Evolutionary conservation across 2,113 vertebrate genomes (phyloP).

Genomic region (Speoplatyrhinus poulsoni): DNA sequence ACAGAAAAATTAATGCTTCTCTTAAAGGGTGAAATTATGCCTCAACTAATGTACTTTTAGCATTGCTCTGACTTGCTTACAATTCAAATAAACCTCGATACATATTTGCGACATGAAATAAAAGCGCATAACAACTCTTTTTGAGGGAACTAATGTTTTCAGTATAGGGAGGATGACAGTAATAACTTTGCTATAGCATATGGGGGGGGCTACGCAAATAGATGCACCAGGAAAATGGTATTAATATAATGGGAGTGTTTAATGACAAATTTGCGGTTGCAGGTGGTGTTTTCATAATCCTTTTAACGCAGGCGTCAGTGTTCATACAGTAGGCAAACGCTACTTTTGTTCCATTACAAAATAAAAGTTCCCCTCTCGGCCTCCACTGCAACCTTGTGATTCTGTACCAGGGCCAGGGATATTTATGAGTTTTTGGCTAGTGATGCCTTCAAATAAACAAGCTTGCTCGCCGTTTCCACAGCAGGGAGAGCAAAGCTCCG

Average conservation of each 20-base stretch:
- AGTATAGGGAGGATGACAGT: constrained; percentile 43
- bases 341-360: constrained; percentile 37
- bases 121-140: constrained; percentile 38
- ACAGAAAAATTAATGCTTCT: constrained; percentile 46
- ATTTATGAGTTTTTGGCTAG: constrained; percentile 55
- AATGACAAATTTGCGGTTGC: constrained; percentile 18
- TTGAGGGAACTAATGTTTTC: constrained; percentile 21
- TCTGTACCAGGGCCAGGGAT: constrained; percentile 37
- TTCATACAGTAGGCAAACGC: constrained; percentile 2
- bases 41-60: constrained; percentile 33
- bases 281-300: constrained; percentile 4
- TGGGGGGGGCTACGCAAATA: constrained; percentile 1
- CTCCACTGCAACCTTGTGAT: constrained; percentile 27
- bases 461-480: constrained; percentile 53
- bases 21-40: constrained; percentile 20
- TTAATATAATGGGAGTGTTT: constrained; percentile 7
- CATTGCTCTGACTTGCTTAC: constrained; percentile 6
- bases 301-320: constrained; percentile 6
- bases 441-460: constrained; percentile 51
- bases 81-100: constrained; percentile 49
- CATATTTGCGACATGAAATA: constrained; percentile 35
- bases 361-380: constrained; percentile 3
- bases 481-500: constrained; percentile 34
- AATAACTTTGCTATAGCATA: constrained; percentile 40
- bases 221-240: neutral